Conservation (phyloP, 2,113 vertebrate species). For the Himantopus leucocephalus region DNA sequence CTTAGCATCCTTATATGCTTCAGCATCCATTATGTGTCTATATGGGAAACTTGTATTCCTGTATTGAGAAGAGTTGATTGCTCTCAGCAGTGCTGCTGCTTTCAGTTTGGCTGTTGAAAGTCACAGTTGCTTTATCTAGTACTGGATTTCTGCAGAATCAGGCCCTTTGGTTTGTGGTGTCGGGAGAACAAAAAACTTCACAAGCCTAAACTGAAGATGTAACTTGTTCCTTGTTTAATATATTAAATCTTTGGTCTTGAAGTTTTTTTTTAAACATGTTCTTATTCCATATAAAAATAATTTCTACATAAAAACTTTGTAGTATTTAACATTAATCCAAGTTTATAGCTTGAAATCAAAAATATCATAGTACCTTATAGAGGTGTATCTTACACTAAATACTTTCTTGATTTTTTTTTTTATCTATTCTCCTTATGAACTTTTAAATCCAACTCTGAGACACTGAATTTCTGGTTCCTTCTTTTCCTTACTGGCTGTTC, state of each 20-base stretch:
- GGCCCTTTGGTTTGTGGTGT: background rate
- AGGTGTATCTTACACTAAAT: background rate
- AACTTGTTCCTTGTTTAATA: background rate
- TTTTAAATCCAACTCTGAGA: conserved; percentile 75
- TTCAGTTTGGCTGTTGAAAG: background rate
- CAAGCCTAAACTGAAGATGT: background rate
- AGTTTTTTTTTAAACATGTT: background rate
- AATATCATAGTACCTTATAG: background rate
- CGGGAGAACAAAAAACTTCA: background rate
- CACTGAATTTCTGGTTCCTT: conserved; percentile 87
- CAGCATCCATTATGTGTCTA: background rate
- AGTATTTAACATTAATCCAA: background rate
- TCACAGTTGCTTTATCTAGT: background rate
- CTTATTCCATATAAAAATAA: background rate
- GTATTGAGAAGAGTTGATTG: background rate
- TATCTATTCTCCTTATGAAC: conserved; percentile 69
- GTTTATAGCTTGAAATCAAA: background rate
- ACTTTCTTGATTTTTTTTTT: conserved; percentile 33
- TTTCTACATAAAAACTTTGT: background rate
- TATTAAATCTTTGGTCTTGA: background rate
- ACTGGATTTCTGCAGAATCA: background rate
- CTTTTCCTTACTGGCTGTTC: conserved; percentile 85
- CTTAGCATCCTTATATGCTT: background rate
- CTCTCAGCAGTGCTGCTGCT: background rate
- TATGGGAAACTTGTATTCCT: background rate